Conservation (phyloP, 2,888 invertebrate species). For the Xestia rhomboidea region DNA sequence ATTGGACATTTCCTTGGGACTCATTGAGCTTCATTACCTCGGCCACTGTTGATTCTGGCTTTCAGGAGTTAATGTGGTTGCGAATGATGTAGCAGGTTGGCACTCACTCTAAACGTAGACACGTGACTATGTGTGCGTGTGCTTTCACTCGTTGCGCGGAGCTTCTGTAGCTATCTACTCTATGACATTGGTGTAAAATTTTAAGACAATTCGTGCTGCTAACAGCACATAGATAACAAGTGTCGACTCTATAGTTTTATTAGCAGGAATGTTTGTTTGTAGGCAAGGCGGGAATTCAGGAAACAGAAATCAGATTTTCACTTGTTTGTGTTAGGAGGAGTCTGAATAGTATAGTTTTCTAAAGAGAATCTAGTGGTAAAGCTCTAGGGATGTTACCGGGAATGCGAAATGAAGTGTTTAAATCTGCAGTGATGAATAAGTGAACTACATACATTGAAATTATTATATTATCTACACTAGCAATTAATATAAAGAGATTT, state of each 20-base stretch:
- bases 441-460: background rate
- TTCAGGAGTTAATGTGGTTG: background rate
- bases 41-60: background rate
- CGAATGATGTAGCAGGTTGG: background rate
- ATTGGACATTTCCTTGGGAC: background rate
- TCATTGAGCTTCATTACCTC: background rate
- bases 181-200: constrained; percentile 34
- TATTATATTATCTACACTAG: background rate
- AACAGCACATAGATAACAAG: constrained; percentile 37
- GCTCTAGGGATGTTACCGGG: background rate
- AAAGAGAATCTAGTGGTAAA: background rate
- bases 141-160: background rate
- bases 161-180: background rate
- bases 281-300: constrained; percentile 12
- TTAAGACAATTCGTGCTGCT: constrained; percentile 34
- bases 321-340: background rate
- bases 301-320: constrained; percentile 14
- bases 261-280: constrained; percentile 47
- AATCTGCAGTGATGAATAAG: background rate
- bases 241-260: constrained; percentile 46
- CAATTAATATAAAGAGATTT: no score
- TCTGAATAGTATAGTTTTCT: background rate
- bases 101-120: no score
- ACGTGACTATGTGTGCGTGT: background rate
- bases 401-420: background rate